phyloP scores from a whole-genome alignment of 2,888 invertebrate genomes.

The Caenorhabditis doughertyi region DNA sequence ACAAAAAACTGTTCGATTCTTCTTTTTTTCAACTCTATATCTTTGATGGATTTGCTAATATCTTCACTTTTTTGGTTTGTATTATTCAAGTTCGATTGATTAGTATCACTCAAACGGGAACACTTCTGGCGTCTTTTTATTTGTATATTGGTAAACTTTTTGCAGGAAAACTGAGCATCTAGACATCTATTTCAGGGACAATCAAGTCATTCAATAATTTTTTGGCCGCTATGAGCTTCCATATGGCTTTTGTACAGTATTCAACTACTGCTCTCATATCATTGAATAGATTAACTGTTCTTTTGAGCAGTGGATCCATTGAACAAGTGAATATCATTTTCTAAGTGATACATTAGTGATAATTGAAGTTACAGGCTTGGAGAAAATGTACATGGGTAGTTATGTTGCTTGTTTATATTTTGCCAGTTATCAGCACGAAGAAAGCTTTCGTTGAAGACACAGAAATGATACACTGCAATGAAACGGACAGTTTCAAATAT shows the following conservation, averaged over 20 bases:
- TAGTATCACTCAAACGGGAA: constrained; percentile 34
- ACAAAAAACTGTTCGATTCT: constrained; percentile 13
- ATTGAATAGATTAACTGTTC: constrained; percentile 28
- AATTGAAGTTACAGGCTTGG: constrained; percentile 19
- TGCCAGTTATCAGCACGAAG: constrained; percentile 10
- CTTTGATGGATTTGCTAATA: constrained; percentile 31
- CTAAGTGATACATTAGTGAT: not conserved
- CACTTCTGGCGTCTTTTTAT: too few relatives aligned
- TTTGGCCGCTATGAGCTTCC: constrained; percentile 30
- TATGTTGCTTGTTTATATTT: not conserved
- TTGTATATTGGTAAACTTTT: too few relatives aligned
- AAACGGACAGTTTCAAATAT: not conserved
- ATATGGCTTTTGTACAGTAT: constrained; percentile 50
- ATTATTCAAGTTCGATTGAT: constrained; percentile 18
- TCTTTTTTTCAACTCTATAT: constrained; percentile 25
- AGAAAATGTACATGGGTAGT: constrained; percentile 14
- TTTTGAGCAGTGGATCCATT: not conserved
- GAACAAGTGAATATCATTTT: constrained; percentile 22
- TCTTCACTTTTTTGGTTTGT: constrained; percentile 5
- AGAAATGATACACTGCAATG: not conserved
- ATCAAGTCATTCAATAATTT: too few relatives aligned
- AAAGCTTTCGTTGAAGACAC: constrained; percentile 17
- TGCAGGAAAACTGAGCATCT: too few relatives aligned
- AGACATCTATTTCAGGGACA: too few relatives aligned
- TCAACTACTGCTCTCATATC: constrained; percentile 21